Percentiles rank a stretch among this genome's conserved stretches.
Conservation (phyloP, 1,140 invertebrate genomes). For the Brachionus asplanchnoidis region DNA sequence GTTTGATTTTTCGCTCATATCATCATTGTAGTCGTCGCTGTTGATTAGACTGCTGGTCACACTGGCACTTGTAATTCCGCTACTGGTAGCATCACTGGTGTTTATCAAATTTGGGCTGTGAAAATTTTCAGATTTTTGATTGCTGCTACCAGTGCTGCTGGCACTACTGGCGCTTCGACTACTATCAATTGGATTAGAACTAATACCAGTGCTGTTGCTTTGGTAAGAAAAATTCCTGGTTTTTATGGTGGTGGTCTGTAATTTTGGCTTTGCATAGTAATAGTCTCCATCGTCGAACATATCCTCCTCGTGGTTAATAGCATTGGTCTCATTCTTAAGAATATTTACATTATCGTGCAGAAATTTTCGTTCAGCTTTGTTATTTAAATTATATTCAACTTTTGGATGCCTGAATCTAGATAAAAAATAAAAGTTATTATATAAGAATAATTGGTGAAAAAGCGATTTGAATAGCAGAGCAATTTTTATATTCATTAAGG, state of each 20-base stretch:
- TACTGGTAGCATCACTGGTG: constrained; percentile 11
- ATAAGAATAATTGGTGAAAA: neutral
- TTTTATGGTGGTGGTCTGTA: neutral
- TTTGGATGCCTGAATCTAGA: neutral
- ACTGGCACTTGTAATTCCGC: constrained; percentile 15
- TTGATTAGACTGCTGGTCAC: constrained; percentile 8
- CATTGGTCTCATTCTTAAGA: neutral
- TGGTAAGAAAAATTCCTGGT: neutral
- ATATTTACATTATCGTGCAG: constrained; percentile 1
- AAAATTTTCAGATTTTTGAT: neutral
- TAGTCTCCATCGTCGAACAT: constrained; percentile 23
- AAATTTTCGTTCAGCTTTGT: neutral
- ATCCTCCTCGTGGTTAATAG: neutral
- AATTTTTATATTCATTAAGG: neutral
- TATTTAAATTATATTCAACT: constrained; percentile 14
- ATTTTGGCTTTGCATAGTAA: constrained; percentile 22
- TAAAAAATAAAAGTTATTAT: neutral
- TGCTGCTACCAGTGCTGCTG: neutral
- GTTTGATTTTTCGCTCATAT: constrained; percentile 1
- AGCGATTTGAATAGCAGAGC: neutral
- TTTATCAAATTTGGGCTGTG: constrained; percentile 30
- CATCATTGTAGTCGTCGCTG: constrained; percentile 20
- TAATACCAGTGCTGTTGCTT: constrained; percentile 1
- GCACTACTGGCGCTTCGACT: neutral
- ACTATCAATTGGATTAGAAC: neutral